Percentiles rank a stretch among this genome's conserved stretches.
These are phyloP conservation scores for Leucoraja ocellata DNA, from an alignment of 2,797 vertebrate genomes.

Conservation along the genomic window DNA sequence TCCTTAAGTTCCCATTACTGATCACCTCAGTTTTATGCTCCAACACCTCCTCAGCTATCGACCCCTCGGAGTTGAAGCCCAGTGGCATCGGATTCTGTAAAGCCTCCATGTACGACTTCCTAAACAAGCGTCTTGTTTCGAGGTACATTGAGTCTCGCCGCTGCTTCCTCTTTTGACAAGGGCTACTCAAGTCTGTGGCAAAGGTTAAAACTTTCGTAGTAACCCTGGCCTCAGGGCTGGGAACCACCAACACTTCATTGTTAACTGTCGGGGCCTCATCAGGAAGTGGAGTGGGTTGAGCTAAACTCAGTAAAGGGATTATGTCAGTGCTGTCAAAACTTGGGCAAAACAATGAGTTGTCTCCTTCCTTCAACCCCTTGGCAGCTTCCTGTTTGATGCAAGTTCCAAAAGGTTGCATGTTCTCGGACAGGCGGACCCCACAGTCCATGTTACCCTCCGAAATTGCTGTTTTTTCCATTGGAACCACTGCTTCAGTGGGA, in stretches of 20 bases:
- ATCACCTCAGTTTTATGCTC: constrained; percentile 41
- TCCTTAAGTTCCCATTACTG: constrained; percentile 4
- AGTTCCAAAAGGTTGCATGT: neutral
- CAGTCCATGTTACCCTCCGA: constrained; percentile 42
- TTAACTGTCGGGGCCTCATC: constrained; percentile 39
- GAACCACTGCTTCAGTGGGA: constrained; percentile 55
- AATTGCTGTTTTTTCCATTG: constrained; percentile 55
- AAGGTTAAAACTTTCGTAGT: constrained; percentile 57
- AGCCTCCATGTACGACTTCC: constrained; percentile 80
- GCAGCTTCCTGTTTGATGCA: neutral
- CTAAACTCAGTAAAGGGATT: neutral
- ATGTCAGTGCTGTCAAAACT: neutral
- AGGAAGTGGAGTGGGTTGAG: neutral
- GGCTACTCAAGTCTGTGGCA: constrained; percentile 59
- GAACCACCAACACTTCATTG: constrained; percentile 18
- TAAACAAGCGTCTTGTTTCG: constrained; percentile 68
- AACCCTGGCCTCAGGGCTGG: constrained; percentile 35
- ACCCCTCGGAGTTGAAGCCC: constrained; percentile 74
- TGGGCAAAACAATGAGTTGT: neutral
- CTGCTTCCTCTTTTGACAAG: constrained; percentile 52
- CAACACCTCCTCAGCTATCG: constrained; percentile 54
- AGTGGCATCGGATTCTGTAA: constrained; percentile 76
- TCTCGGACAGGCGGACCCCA: neutral
- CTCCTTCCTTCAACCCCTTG: neutral
- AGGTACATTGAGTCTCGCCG: constrained; percentile 60